Evolutionary conservation across 2,888 invertebrate genomes (phyloP).

Genomic region (Calliphora vomitoria): DNA sequence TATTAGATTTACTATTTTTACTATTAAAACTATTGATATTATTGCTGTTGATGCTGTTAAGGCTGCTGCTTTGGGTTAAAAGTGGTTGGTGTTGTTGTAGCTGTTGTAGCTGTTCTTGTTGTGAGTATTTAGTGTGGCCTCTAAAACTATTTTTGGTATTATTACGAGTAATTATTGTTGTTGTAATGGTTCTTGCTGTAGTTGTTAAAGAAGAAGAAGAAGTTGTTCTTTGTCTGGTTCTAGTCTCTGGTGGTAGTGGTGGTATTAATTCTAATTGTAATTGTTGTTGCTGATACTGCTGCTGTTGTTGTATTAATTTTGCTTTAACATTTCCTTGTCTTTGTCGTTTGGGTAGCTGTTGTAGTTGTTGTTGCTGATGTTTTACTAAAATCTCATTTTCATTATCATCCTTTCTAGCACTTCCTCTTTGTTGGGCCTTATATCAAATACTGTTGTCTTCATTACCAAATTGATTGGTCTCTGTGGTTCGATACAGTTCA

Average conservation of each 20-base stretch:
- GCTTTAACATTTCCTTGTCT: conserved; percentile 74
- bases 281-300: conserved; percentile 74
- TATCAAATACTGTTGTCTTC: conserved; percentile 83
- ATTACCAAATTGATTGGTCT: conserved; percentile 80
- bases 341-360: conserved; percentile 67
- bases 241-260: conserved; percentile 58
- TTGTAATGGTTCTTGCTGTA: conserved; percentile 71
- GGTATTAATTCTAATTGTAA: conserved; percentile 74
- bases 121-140: conserved; percentile 82
- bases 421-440: conserved; percentile 79
- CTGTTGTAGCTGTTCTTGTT: conserved; percentile 74
- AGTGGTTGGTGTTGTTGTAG: conserved; percentile 56
- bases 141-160: conserved; percentile 84
- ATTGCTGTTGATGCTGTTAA: conserved; percentile 71
- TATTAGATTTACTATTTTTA: conserved; percentile 76
- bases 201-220: conserved; percentile 80
- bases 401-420: conserved; percentile 68
- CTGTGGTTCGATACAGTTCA: conserved; percentile 88
- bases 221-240: conserved; percentile 67
- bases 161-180: conserved; percentile 75
- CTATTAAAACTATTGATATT: conserved; percentile 76
- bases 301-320: conserved; percentile 74
- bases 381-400: conserved; percentile 51
- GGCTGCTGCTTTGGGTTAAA: conserved; percentile 60
- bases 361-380: conserved; percentile 65